Percentiles rank a stretch among this genome's conserved stretches.
These are phyloP conservation scores for Drosophila histrio DNA, from an alignment of 2,888 invertebrate species.

Conservation along the genomic window DNA sequence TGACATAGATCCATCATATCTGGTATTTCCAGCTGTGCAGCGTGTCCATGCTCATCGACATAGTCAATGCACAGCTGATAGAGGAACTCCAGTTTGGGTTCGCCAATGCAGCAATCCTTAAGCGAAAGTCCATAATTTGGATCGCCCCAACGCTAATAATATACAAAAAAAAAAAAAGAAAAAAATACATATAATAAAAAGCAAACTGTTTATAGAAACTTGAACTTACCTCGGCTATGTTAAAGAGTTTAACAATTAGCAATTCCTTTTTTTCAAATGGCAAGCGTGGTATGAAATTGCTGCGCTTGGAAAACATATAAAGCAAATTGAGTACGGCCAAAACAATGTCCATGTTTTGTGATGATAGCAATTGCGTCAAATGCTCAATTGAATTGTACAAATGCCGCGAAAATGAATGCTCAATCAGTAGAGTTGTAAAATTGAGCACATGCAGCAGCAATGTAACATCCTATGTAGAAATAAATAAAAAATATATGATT, in stretches of 20 bases:
- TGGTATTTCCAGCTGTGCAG: constrained; percentile 75
- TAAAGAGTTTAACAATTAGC: constrained; percentile 89
- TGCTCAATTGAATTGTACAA: constrained; percentile 95
- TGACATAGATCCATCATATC: constrained; percentile 78
- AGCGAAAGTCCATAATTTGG: constrained; percentile 94
- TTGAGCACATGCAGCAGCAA: constrained; percentile 90
- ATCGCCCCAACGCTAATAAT: constrained; percentile 86
- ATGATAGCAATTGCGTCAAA: constrained; percentile 89
- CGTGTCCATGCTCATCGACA: constrained; percentile 75
- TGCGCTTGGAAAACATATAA: constrained; percentile 94
- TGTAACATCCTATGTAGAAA: constrained; percentile 87
- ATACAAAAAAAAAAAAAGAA: background rate
- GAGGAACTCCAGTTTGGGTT: constrained; percentile 84
- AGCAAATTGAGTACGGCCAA: constrained; percentile 92
- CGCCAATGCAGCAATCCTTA: constrained; percentile 91
- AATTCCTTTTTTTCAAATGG: constrained; percentile 89
- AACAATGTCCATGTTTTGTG: constrained; percentile 93
- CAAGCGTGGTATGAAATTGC: constrained; percentile 92
- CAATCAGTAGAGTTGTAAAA: constrained; percentile 92
- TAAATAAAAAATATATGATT: background rate
- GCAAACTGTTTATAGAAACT: too few relatives aligned
- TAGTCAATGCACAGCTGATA: constrained; percentile 78
- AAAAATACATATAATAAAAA: background rate
- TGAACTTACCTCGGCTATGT: constrained; percentile 92
- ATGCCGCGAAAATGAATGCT: constrained; percentile 94